A percentile compares a stretch with the other conserved stretches of the same genome.
phyloP scores from a whole-genome alignment of 2,113 vertebrate genomes.

The Dromas ardeola region DNA sequence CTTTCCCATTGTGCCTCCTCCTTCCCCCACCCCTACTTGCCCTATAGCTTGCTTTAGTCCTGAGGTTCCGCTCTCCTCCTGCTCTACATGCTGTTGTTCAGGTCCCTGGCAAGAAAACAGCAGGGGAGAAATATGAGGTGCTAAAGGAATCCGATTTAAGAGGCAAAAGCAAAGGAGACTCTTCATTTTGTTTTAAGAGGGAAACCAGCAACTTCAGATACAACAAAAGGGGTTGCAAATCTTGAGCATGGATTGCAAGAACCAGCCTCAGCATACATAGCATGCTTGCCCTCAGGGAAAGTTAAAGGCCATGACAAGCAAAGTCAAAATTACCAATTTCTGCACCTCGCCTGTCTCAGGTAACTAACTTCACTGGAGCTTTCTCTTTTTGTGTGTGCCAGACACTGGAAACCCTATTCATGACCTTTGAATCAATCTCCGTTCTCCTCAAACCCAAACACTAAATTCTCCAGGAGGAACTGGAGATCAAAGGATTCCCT shows the following conservation, averaged over 20 bases:
- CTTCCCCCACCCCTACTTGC: not conserved
- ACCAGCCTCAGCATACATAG: not conserved
- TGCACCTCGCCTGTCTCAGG: not conserved
- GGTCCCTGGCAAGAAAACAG: not conserved
- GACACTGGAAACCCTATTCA: not conserved
- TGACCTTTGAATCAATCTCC: not conserved
- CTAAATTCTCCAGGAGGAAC: not conserved
- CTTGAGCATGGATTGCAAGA: not conserved
- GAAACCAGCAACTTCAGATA: not conserved
- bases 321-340: constrained; percentile 19
- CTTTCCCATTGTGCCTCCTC: constrained; percentile 25
- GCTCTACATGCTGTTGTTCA: not conserved
- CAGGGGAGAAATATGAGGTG: not conserved
- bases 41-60: not conserved
- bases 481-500: constrained; percentile 45
- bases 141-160: not conserved
- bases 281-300: constrained; percentile 39
- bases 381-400: not conserved
- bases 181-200: not conserved
- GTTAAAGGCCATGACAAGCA: constrained; percentile 15
- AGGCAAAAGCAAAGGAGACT: not conserved
- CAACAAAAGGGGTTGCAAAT: constrained; percentile 20
- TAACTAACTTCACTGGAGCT: not conserved
- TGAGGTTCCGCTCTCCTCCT: not conserved
- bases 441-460: not conserved